These are phyloP conservation scores for Pseudocheirus occidentalis DNA, from an alignment of 2,797 vertebrate genomes.

Conservation along the genomic window DNA sequence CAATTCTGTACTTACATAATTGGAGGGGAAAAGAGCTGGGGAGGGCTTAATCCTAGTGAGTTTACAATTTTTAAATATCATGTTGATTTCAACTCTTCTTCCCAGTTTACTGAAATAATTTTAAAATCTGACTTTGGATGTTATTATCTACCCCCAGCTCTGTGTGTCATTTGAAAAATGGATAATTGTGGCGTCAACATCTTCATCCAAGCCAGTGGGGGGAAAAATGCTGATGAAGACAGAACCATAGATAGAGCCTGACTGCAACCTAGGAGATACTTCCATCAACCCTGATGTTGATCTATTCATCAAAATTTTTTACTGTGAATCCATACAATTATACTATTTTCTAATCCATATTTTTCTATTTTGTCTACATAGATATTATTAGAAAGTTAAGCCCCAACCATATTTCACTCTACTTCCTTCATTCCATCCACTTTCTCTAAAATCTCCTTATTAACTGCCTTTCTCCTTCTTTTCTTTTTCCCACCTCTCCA, in stretches of 20 bases:
- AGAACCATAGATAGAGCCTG: too few relatives aligned
- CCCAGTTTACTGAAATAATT: not conserved
- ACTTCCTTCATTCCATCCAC: not conserved
- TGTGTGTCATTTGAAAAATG: not conserved
- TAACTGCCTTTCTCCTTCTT: not conserved
- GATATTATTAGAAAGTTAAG: not conserved
- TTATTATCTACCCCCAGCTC: not conserved
- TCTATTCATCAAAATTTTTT: too few relatives aligned
- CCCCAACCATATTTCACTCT: not conserved
- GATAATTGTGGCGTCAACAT: not conserved
- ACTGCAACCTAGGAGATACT: too few relatives aligned
- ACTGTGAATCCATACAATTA: too few relatives aligned
- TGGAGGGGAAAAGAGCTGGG: too few relatives aligned
- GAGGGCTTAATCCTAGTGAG: not conserved
- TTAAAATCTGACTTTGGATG: not conserved
- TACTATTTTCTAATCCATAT: too few relatives aligned
- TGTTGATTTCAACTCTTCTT: not conserved
- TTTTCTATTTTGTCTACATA: not conserved
- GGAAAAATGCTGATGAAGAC: not conserved
- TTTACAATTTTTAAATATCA: not conserved
- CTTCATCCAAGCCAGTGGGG: not conserved
- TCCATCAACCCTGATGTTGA: too few relatives aligned
- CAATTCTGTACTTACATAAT: not conserved
- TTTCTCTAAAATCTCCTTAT: not conserved
- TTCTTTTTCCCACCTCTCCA: rapidly evolving